A percentile compares a stretch with the other conserved stretches of the same genome.
Evolutionary conservation across 2,113 vertebrate genomes (phyloP).

Genomic region (Gadus chalcogrammus): DNA sequence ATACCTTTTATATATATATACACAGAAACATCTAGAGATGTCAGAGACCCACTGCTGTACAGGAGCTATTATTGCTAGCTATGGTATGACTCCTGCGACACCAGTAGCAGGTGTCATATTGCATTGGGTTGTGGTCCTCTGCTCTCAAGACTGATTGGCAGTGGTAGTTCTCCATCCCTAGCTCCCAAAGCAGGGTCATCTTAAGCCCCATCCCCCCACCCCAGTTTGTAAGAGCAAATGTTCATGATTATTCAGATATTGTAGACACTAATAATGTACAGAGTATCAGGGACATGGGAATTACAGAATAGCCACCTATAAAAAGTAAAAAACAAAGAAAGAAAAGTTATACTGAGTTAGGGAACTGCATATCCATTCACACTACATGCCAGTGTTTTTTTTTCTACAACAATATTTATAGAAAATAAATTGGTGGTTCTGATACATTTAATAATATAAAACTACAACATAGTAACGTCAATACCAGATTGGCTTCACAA

Average conservation of each 20-base stretch:
- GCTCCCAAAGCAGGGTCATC: slow-evolving; percentile 36
- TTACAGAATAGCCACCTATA: slow-evolving; percentile 74
- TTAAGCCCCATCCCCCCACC: slow-evolving; percentile 39
- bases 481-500: slow-evolving; percentile 68
- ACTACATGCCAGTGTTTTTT: slow-evolving; percentile 69
- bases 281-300: slow-evolving; percentile 69
- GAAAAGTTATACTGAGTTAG: slow-evolving; percentile 60
- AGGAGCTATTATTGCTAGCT: slow-evolving; percentile 75
- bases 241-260: slow-evolving; percentile 69
- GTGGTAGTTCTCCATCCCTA: slow-evolving; percentile 54
- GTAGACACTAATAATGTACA: slow-evolving; percentile 72
- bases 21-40: slow-evolving; percentile 63
- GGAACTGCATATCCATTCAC: slow-evolving; percentile 72
- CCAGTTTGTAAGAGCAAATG: slow-evolving; percentile 49
- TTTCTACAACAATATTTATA: slow-evolving; percentile 73
- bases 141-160: slow-evolving; percentile 36
- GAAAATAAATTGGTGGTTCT: slow-evolving; percentile 71
- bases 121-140: slow-evolving; percentile 58
- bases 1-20: slow-evolving; percentile 56
- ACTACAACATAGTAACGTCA: slow-evolving; percentile 71
- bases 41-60: slow-evolving; percentile 65
- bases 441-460: slow-evolving; percentile 76
- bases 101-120: slow-evolving; percentile 68
- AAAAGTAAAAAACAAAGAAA: slow-evolving; percentile 62
- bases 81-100: slow-evolving; percentile 66